Evolutionary conservation across 2,888 invertebrate genomes (phyloP), one percentile per base, ranked within the genome.

Genomic region (Eilema griseolum): DNA sequence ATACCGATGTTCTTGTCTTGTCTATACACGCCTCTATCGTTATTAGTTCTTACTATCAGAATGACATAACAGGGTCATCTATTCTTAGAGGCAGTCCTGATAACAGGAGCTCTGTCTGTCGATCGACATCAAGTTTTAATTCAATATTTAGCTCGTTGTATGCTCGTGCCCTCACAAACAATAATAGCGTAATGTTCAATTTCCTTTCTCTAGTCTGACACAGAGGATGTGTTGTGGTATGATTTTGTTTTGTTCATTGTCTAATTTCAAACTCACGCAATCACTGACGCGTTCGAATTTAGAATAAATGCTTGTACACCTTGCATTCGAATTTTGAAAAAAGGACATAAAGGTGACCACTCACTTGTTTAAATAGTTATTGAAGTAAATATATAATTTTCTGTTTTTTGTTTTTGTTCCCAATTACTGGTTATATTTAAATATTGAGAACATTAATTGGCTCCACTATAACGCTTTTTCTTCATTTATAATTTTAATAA

Each of bases 131-230:
- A 52, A 52, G 20, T 46, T 46, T 46, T 46, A 52, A 52, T 52
- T 52, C 52, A 52, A 52, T 52, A n/a, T 52, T 52, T n/a, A 52
- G n/a, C 52, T 52, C n/a, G n/a, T n/a, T n/a, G 52, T 52, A 52
- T n/a, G 52, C 52, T 52, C 20, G 52, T 52, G n/a, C 52, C 52
- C 52, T 52, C 46, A 71, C 61, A 73, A 28, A 69, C 61, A 71
- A 31, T 70, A 72, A 73, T 69, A 71, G 46, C 63, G 65, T 79
- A 72, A 77, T 72, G 23, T 46, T 60, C 69, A 73, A 70, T 73
- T 72, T 75, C 70, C 69, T 52, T 52, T 52, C 52, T 52, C 52
- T 52, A 52, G 46, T 41, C 4, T n/a, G 52, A 52, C 52, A 52
- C 52, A n/a, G 52, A 52, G 52, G 52, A 52, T 52, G 52, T 52